Conservation (phyloP, 2,888 invertebrate genomes). For the Habroteleia sp. region DNA sequence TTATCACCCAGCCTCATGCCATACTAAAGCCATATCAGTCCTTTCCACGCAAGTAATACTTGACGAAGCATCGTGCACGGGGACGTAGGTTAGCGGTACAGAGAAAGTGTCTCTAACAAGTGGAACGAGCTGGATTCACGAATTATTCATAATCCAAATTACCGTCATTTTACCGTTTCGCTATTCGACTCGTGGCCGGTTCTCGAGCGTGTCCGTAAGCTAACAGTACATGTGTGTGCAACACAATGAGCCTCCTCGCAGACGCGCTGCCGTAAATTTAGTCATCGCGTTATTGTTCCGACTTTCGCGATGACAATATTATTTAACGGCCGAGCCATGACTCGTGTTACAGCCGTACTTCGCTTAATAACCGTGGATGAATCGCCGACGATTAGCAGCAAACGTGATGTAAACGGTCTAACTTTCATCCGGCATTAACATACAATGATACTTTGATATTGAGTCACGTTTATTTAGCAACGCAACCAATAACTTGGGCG, state of each 20-base stretch:
- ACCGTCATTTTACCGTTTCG: conserved; percentile 68
- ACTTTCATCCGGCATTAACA: conserved; percentile 34
- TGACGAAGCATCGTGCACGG: conserved; percentile 32
- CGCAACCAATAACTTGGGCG: conserved; percentile 7
- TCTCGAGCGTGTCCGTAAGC: conserved; percentile 40
- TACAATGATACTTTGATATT: conserved; percentile 29
- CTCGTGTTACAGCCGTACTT: conserved; percentile 9
- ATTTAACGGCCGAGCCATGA: conserved; percentile 32
- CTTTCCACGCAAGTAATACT: too few species aligned
- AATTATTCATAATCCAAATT: conserved; percentile 73
- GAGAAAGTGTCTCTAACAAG: conserved; percentile 73
- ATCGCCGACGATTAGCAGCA: conserved; percentile 22
- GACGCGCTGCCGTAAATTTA: conserved; percentile 10
- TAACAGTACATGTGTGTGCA: conserved; percentile 35
- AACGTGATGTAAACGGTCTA: conserved; percentile 29
- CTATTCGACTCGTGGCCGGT: conserved; percentile 57
- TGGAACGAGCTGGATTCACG: conserved; percentile 69
- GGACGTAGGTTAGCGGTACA: conserved; percentile 54
- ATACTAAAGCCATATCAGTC: too few species aligned
- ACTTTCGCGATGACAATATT: conserved; percentile 41
- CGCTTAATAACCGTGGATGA: conserved; percentile 26
- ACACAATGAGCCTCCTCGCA: background rate
- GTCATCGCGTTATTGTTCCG: conserved; percentile 27
- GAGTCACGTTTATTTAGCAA: conserved; percentile 24
- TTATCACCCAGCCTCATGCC: too few species aligned